Evolutionary conservation across 2,113 vertebrate genomes (phyloP).

Genomic region (Terrapene triunguis): DNA sequence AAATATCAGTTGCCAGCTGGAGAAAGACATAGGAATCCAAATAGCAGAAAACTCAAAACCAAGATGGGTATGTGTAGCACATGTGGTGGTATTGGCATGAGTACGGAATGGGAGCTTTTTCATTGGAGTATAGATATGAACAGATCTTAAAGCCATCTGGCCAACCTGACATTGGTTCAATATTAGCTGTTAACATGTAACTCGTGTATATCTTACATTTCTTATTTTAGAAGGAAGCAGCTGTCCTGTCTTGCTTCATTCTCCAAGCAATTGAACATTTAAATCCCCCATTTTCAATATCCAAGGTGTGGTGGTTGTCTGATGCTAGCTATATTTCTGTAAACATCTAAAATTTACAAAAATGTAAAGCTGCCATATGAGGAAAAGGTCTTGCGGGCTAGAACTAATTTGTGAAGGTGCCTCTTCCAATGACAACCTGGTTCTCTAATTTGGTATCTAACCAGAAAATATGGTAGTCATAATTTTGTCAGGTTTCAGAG

Average conservation of each 20-base stretch:
- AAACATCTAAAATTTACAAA: neutral
- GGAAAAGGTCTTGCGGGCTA: neutral
- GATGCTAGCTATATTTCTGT: neutral
- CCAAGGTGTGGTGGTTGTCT: neutral
- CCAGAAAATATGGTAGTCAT: neutral
- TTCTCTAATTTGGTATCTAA: neutral
- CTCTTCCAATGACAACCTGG: neutral
- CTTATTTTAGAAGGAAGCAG: neutral
- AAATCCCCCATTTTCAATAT: neutral
- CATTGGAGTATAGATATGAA: neutral
- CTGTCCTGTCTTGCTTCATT: neutral
- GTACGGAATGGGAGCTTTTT: neutral
- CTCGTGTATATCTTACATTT: neutral
- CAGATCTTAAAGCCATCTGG: neutral
- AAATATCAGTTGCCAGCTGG: slow-evolving; percentile 19
- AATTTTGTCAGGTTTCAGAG: neutral
- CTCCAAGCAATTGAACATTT: neutral
- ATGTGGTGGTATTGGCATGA: neutral
- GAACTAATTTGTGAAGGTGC: neutral
- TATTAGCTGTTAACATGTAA: neutral
- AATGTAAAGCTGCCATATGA: neutral
- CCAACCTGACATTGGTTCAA: neutral
- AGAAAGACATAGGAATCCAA: neutral
- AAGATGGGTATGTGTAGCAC: neutral
- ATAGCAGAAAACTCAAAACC: neutral